These are phyloP conservation scores for Rhinoptilus africanus DNA, from an alignment of 2,113 vertebrate species.

Conservation along the genomic window DNA sequence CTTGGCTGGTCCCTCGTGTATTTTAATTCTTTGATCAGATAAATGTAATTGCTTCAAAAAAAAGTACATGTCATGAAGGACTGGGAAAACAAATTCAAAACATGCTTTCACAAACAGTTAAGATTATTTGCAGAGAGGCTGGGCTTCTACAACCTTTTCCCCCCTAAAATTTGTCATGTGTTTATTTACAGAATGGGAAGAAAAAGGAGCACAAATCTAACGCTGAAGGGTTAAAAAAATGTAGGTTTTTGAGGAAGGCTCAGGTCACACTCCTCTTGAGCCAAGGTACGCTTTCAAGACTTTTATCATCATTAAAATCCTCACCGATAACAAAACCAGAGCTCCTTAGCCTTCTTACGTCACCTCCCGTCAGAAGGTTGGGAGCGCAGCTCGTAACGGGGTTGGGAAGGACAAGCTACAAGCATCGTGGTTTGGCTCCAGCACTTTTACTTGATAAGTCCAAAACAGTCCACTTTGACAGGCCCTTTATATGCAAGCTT, in stretches of 20 bases:
- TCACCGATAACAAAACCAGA: background rate
- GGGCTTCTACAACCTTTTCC: background rate
- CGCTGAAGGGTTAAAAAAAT: background rate
- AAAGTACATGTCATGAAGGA: background rate
- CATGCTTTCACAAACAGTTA: constrained; percentile 47
- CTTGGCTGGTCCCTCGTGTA: background rate
- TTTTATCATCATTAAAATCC: background rate
- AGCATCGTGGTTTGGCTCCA: constrained; percentile 32
- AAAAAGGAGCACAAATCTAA: background rate
- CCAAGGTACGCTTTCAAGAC: background rate
- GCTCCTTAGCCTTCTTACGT: background rate
- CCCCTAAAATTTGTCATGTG: background rate
- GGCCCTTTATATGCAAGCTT: constrained; percentile 76
- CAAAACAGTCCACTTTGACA: constrained; percentile 68
- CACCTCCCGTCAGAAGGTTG: background rate
- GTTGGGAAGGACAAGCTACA: background rate
- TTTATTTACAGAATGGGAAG: background rate
- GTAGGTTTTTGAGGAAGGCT: background rate
- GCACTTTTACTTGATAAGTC: constrained; percentile 69
- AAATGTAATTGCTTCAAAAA: constrained; percentile 31
- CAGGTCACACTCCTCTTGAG: background rate
- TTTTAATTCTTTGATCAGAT: constrained; percentile 40
- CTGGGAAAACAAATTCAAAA: constrained; percentile 29
- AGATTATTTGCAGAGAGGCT: background rate
- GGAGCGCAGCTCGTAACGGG: background rate